Evolutionary conservation across 2,113 vertebrate genomes (phyloP).

Genomic region (Candoia aspera): DNA sequence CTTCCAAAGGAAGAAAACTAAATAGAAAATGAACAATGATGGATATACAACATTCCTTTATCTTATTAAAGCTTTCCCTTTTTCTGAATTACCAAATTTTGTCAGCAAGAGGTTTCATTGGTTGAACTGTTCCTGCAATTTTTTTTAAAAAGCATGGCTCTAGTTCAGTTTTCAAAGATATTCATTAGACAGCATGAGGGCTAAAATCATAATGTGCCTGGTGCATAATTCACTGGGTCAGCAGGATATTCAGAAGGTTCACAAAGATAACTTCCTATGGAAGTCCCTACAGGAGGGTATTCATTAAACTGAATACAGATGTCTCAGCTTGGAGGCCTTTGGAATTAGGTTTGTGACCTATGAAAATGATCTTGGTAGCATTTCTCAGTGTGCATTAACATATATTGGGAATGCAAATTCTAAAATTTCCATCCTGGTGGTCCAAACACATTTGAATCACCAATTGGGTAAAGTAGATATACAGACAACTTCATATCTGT

Average conservation of each 20-base stretch:
- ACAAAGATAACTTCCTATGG: neutral
- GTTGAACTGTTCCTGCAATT: conserved; percentile 13
- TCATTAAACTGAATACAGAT: neutral
- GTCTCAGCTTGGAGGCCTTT: neutral
- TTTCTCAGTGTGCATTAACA: neutral
- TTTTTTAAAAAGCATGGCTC: conserved; percentile 17
- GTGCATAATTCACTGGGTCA: conserved; percentile 18
- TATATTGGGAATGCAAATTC: neutral
- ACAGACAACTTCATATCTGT: neutral
- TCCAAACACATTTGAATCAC: neutral
- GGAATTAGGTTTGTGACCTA: neutral
- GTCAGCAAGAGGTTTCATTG: conserved; percentile 7
- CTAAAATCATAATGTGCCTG: neutral
- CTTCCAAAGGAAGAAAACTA: neutral
- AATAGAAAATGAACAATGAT: neutral
- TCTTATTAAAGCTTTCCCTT: conserved; percentile 9
- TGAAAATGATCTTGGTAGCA: neutral
- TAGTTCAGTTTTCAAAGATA: conserved; percentile 6
- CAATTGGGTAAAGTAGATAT: neutral
- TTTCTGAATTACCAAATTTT: neutral
- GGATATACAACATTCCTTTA: neutral
- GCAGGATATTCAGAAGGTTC: conserved; percentile 3
- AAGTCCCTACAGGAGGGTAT: neutral
- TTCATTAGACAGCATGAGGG: conserved; percentile 22
- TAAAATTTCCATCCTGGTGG: neutral